Percentiles rank a stretch among this genome's conserved stretches.
Evolutionary conservation across 1,140 invertebrate genomes (phyloP).

Genomic region (Nasonia longicornis): DNA sequence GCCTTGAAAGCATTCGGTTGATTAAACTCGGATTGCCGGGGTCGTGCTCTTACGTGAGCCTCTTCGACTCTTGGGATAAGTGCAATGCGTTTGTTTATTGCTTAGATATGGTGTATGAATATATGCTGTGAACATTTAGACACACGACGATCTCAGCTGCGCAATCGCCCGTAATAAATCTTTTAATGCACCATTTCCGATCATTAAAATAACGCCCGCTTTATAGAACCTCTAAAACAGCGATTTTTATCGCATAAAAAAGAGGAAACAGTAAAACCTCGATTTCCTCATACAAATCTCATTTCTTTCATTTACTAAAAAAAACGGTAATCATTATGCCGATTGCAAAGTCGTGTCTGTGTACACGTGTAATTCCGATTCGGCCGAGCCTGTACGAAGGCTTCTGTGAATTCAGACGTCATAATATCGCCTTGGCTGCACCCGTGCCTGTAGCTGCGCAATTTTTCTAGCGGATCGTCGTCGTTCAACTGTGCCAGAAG

Average conservation of each 20-base stretch:
- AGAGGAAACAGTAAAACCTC: neutral
- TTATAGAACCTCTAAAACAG: too few relatives aligned
- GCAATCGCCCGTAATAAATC: too few relatives aligned
- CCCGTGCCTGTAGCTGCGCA: neutral
- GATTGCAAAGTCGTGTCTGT: neutral
- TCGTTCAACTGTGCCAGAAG: neutral
- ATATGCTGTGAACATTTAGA: too few relatives aligned
- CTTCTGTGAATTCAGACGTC: neutral
- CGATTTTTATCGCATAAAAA: neutral
- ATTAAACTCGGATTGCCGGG: constrained; percentile 26
- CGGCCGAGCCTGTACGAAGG: neutral
- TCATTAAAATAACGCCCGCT: too few relatives aligned
- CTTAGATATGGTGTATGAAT: neutral
- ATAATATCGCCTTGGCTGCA: neutral
- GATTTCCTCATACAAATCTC: neutral
- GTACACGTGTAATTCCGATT: constrained; percentile 13
- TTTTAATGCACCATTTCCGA: too few relatives aligned
- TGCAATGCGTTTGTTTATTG: neutral
- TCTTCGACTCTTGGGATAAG: too few relatives aligned
- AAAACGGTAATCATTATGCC: neutral
- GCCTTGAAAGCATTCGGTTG: neutral
- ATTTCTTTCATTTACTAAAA: neutral
- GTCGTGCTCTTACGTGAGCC: neutral
- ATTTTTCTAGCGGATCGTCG: constrained; percentile 31
- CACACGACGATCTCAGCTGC: too few relatives aligned